Conservation (phyloP, 2,888 invertebrate species). For the Aporophyla lueneburgensis region DNA sequence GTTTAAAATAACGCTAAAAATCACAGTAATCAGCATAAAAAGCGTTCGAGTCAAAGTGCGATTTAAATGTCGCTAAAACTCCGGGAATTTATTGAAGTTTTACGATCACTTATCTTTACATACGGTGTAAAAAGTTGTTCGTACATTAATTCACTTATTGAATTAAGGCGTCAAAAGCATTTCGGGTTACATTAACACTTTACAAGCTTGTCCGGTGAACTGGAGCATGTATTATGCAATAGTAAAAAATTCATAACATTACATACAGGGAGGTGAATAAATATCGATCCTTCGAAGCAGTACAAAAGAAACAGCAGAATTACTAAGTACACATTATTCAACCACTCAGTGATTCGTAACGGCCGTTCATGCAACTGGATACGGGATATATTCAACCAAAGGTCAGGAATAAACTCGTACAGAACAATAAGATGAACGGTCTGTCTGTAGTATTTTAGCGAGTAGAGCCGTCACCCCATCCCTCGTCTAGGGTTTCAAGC, state of each 20-base stretch:
- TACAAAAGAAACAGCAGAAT: conserved; percentile 35
- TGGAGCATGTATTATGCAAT: conserved; percentile 23
- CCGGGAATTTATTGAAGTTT: conserved; percentile 40
- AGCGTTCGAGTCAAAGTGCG: conserved; percentile 29
- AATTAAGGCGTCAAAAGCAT: conserved; percentile 48
- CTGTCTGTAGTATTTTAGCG: conserved; percentile 37
- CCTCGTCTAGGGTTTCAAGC: conserved; percentile 68
- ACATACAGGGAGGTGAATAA: conserved; percentile 22
- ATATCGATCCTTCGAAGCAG: conserved; percentile 30
- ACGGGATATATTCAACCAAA: conserved; percentile 56
- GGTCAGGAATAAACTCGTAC: conserved; percentile 48
- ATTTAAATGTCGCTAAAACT: conserved; percentile 49
- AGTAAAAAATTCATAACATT: conserved; percentile 22
- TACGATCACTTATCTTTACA: conserved; percentile 43
- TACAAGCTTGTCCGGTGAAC: conserved; percentile 18
- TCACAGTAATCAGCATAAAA: conserved; percentile 56
- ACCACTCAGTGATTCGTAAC: conserved; percentile 57
- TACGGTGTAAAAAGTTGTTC: conserved; percentile 3
- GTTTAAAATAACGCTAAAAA: conserved; percentile 61
- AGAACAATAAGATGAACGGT: conserved; percentile 54
- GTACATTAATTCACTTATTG: conserved; percentile 7
- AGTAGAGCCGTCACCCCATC: conserved; percentile 55
- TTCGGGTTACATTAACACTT: conserved; percentile 39
- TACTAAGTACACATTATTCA: conserved; percentile 50
- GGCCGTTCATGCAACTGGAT: conserved; percentile 57